Conservation (phyloP, 2,113 vertebrate genomes). For the Hippopotamus amphibius region DNA sequence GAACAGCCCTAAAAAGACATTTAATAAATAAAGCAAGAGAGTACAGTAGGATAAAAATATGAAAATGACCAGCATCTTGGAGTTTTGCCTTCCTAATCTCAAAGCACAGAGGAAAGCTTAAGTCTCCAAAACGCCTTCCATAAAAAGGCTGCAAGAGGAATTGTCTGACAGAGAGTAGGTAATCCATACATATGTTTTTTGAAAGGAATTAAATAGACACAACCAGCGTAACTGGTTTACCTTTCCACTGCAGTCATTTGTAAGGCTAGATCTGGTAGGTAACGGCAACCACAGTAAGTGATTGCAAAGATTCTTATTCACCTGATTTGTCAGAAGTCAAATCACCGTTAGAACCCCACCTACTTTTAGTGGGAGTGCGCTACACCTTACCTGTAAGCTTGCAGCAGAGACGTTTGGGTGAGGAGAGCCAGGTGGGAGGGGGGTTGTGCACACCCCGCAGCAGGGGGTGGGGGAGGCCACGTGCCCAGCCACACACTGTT, state of each 20-base stretch:
- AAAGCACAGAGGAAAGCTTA: background rate
- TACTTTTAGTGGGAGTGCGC: background rate
- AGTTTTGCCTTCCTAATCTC: background rate
- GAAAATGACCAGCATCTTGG: background rate
- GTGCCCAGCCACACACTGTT: fast-evolving
- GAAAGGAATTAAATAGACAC: background rate
- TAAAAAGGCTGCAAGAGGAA: background rate
- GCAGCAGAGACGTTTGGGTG: background rate
- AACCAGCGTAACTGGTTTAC: background rate
- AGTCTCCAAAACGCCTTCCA: background rate
- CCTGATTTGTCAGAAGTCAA: background rate
- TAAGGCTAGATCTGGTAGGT: background rate
- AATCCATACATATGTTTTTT: background rate
- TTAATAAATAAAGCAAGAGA: constrained; percentile 9
- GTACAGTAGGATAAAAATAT: background rate
- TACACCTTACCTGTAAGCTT: background rate
- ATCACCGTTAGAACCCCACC: background rate
- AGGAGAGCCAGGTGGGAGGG: background rate
- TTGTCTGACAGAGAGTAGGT: background rate
- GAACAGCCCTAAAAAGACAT: background rate
- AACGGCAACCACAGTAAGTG: background rate
- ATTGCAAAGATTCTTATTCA: background rate
- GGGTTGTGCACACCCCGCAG: background rate
- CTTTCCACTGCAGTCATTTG: background rate
- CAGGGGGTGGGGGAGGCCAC: fast-evolving